Evolutionary conservation across 2,113 vertebrate genomes (phyloP).

Genomic region (Gymnocephalus cernua): DNA sequence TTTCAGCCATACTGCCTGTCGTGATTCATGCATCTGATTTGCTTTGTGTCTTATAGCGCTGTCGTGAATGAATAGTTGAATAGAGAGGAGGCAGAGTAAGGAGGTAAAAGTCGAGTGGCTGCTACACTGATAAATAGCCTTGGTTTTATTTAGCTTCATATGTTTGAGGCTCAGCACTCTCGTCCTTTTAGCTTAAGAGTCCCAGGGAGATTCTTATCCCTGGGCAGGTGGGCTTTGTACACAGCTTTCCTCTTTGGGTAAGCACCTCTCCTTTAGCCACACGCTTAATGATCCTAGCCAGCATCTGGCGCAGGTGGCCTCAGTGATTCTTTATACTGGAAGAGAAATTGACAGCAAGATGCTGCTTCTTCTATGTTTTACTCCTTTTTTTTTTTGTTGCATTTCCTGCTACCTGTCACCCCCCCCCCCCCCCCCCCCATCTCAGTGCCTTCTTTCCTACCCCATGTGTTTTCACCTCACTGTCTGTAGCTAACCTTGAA

Average conservation of each 20-base stretch:
- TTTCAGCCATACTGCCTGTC: conserved; percentile 44
- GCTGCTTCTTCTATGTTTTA: conserved; percentile 3
- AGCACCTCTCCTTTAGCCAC: conserved; percentile 69
- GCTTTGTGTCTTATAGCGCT: conserved; percentile 59
- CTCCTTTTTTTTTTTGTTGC: neutral
- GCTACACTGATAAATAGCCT: conserved; percentile 75
- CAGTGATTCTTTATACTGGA: conserved; percentile 58
- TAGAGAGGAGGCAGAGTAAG: conserved; percentile 54
- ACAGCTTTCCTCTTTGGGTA: conserved; percentile 69
- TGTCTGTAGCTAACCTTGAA: conserved; percentile 5
- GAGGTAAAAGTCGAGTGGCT: conserved; percentile 71
- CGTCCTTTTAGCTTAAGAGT: conserved; percentile 73
- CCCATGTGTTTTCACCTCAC: neutral
- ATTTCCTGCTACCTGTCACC: neutral
- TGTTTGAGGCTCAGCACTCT: conserved; percentile 66
- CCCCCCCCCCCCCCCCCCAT: neutral
- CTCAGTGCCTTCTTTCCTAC: neutral
- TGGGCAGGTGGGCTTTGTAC: conserved; percentile 69
- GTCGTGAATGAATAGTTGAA: conserved; percentile 64
- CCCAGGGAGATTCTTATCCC: conserved; percentile 67
- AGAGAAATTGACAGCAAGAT: conserved; percentile 55
- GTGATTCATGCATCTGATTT: conserved; percentile 67
- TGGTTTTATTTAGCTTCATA: conserved; percentile 78
- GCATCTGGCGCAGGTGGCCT: conserved; percentile 72
- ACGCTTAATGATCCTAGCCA: conserved; percentile 72